Conservation (phyloP, 1,140 invertebrate species). For the Scaptomyza graminum region DNA sequence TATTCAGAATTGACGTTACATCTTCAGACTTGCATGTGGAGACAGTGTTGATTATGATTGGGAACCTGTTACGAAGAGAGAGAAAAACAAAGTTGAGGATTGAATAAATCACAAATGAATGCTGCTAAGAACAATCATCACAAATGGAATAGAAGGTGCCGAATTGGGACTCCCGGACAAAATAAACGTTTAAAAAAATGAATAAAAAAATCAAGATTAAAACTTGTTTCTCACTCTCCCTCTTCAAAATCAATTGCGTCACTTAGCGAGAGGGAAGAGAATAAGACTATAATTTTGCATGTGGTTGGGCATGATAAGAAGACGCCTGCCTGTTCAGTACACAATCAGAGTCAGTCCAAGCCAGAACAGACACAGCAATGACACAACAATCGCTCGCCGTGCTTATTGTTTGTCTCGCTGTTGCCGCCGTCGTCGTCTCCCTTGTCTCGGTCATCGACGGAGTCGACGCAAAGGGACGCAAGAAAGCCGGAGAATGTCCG, state of each 20-base stretch:
- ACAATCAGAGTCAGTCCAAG: not conserved
- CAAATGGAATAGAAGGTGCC: not conserved
- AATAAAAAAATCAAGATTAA: too few species aligned
- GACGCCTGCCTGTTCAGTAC: not conserved
- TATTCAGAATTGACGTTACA: too few species aligned
- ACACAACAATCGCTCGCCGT: not conserved
- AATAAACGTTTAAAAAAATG: not conserved
- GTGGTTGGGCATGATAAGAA: constrained; percentile 20
- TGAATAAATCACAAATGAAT: constrained; percentile 10
- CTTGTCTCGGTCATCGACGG: not conserved
- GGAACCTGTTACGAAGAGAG: not conserved
- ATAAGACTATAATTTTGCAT: constrained; percentile 28
- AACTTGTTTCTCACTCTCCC: constrained; percentile 22
- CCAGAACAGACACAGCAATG: not conserved
- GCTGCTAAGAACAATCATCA: not conserved
- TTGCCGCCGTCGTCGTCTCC: not conserved
- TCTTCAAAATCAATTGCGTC: constrained; percentile 11
- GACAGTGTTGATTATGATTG: not conserved
- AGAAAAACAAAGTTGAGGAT: not conserved
- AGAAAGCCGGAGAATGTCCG: constrained; percentile 57
- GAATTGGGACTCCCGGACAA: constrained; percentile 25
- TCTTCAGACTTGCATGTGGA: too few species aligned
- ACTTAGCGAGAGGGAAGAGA: not conserved
- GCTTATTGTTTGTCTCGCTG: not conserved
- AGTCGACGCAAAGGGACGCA: constrained; percentile 17